Base-by-base conservation (phyloP, 2,113 vertebrate genomes). In the Paracanthobrama guichenoti region DNA sequence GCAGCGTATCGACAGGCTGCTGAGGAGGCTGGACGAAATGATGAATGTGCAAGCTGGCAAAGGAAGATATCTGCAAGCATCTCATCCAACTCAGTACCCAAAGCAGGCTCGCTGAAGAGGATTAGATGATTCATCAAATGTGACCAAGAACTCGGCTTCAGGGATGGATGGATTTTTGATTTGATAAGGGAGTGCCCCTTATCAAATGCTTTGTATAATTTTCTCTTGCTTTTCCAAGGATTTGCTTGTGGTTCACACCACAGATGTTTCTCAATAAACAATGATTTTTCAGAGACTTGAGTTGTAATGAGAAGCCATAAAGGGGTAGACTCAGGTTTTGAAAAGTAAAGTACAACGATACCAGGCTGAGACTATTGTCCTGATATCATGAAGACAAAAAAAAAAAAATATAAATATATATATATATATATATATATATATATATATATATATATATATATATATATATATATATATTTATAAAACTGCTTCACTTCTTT, bases 51-150 rank as follows among this genome's bases (percentile, higher is more conserved):
- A 69, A 72, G 74, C 74, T 73, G 74, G 24, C 55, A 46, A 72
- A 42, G 73, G 64, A 77, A 86, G 73, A 79, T 86, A 86, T 86
- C 85, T 79, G 74, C 26, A 18, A 79, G 53, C 74, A 79, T 82
- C 79, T 59, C 50, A 73, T 28, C 72, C 16, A 1, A 75, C 73
- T 82, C 75, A 10, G 39, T 83, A 73, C 48, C 73, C 66, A 77
- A 28, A 83, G 80, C 18, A 75, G 62, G 31, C n/a, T 85, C 59
- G 4, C 66, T 75, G 31, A 20, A 75, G 79, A 85, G 78, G 78
- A 85, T 85, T 80, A 85, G 69, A 85, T 48, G 59, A 85, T 85
- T 81, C 69, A 81, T 75, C 69, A 81, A 81, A 60, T 75, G 57
- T 72, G 59, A 81, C 84, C 59, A n/a, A 69, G 22, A 81, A 28